phyloP scores from a whole-genome alignment of 2,113 vertebrate genomes.

The Stomatorhinus ivindoensis region DNA sequence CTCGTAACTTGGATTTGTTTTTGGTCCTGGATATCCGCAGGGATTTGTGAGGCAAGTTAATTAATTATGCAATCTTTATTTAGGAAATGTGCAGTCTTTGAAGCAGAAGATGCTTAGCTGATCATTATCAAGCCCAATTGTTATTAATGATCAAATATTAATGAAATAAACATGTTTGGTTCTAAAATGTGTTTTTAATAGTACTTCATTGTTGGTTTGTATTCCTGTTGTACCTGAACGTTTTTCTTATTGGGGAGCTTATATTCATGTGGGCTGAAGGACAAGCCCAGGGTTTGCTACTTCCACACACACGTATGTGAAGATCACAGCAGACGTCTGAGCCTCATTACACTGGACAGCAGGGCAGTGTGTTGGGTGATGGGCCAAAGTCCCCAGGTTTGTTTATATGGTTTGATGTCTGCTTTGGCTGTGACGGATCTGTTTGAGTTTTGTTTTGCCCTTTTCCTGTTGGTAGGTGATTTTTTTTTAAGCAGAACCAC shows the following conservation, averaged over 20 bases:
- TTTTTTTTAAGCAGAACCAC: not conserved
- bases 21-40: not conserved
- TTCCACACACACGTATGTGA: not conserved
- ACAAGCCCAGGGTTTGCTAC: not conserved
- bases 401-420: not conserved
- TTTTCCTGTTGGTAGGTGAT: not conserved
- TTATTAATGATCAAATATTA: not conserved
- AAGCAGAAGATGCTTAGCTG: not conserved
- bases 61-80: constrained; percentile 6
- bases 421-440: not conserved
- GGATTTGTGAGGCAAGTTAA: not conserved
- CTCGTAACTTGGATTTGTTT: not conserved
- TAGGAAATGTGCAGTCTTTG: constrained; percentile 1
- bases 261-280: not conserved
- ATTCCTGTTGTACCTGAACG: not conserved
- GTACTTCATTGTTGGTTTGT: not conserved
- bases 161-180: not conserved
- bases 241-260: not conserved
- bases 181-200: not conserved
- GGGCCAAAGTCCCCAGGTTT: not conserved
- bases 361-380: not conserved
- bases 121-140: not conserved
- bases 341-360: not conserved
- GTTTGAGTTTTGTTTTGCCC: not conserved
- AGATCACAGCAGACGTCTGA: not conserved